Evolutionary conservation across 2,888 invertebrate species (phyloP).

Genomic region (Tachina grossa): DNA sequence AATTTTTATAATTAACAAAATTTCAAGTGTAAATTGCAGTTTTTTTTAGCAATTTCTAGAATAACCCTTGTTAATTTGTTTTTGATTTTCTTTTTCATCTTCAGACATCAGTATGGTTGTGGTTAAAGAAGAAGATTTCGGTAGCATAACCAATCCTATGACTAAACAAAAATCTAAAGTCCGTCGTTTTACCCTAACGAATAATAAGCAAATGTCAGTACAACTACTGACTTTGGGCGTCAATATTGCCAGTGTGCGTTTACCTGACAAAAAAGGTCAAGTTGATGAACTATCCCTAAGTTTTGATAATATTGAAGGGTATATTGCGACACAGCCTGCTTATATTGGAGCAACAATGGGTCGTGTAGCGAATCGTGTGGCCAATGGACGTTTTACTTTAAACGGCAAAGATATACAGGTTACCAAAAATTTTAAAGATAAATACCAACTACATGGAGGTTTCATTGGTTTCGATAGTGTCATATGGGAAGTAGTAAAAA

Average conservation of each 20-base stretch:
- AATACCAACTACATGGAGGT: conserved; percentile 92
- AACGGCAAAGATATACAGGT: conserved; percentile 88
- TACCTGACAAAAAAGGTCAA: conserved; percentile 89
- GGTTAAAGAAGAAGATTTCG: conserved; percentile 80
- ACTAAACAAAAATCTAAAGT: conserved; percentile 76
- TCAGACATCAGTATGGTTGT: conserved; percentile 74
- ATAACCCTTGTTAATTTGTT: background rate
- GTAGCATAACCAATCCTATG: conserved; percentile 78
- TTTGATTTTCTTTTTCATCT: conserved; percentile 6
- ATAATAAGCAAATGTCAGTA: conserved; percentile 77
- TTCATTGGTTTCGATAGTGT: conserved; percentile 91
- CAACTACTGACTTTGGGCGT: conserved; percentile 90
- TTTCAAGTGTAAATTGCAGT: background rate
- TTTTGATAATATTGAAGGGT: conserved; percentile 91
- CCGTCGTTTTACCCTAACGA: conserved; percentile 78
- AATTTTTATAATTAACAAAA: background rate
- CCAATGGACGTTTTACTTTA: conserved; percentile 87
- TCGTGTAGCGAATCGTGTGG: conserved; percentile 92
- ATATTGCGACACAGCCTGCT: conserved; percentile 86
- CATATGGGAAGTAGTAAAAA: conserved; percentile 85
- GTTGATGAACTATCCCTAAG: conserved; percentile 91
- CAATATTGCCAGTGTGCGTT: conserved; percentile 88
- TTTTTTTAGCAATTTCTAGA: background rate
- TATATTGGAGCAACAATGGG: conserved; percentile 95
- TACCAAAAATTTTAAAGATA: conserved; percentile 87